phyloP scores from a whole-genome alignment of 2,888 invertebrate species.

The Pherbina coryleti region DNA sequence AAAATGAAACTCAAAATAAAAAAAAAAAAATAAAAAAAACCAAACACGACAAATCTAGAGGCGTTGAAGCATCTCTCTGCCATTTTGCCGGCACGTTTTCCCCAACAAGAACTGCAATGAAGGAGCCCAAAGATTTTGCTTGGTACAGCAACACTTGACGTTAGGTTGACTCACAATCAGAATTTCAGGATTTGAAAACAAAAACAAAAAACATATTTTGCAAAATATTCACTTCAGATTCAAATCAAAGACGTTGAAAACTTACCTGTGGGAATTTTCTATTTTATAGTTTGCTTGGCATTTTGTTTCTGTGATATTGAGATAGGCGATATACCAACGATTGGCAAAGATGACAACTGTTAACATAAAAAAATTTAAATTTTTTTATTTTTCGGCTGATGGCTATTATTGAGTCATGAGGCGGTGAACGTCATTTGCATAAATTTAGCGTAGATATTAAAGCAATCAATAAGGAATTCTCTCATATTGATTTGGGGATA shows the following conservation, averaged over 20 bases:
- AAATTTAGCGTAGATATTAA: too few relatives aligned
- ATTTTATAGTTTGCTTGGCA: neutral
- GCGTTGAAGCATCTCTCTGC: conserved; percentile 44
- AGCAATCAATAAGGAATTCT: too few relatives aligned
- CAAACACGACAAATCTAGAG: conserved; percentile 20
- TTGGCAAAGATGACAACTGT: too few relatives aligned
- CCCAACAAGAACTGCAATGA: neutral
- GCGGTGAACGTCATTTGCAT: too few relatives aligned
- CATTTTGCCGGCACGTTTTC: conserved; percentile 33
- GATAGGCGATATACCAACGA: too few relatives aligned
- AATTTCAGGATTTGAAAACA: neutral
- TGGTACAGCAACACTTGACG: neutral
- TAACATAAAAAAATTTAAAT: too few relatives aligned
- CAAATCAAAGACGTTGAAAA: conserved; percentile 10
- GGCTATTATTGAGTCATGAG: too few relatives aligned
- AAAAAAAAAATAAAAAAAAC: neutral
- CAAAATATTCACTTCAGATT: neutral
- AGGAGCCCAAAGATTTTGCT: neutral
- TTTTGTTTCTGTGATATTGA: neutral
- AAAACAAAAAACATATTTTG: conserved; percentile 16
- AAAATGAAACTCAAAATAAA: conserved; percentile 37
- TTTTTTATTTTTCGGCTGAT: too few relatives aligned
- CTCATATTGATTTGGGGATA: too few relatives aligned
- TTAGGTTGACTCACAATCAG: neutral
- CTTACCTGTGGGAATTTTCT: conserved; percentile 13